Conservation (phyloP, 1,140 invertebrate species). For the Lerema accius region DNA sequence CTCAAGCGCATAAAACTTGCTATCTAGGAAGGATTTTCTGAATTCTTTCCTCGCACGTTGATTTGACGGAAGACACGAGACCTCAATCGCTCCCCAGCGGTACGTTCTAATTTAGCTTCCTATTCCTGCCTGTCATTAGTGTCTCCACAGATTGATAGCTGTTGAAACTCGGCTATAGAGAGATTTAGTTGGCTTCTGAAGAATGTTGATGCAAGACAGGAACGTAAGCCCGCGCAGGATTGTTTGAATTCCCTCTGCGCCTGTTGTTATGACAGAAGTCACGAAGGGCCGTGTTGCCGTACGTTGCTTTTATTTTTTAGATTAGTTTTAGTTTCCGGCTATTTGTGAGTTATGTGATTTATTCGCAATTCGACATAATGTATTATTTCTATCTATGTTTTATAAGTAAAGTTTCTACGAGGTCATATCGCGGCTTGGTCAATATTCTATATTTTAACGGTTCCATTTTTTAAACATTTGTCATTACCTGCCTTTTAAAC, state of each 20-base stretch:
- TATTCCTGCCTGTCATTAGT: constrained; percentile 46
- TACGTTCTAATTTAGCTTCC: constrained; percentile 55
- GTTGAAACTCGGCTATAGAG: not conserved
- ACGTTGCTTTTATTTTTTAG: no score
- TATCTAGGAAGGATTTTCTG: constrained; percentile 22
- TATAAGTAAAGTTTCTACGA: no score
- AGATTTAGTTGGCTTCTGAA: no score
- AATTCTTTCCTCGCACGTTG: constrained; percentile 24
- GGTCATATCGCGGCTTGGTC: no score
- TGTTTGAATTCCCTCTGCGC: not conserved
- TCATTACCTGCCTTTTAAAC: not conserved
- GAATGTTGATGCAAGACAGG: no score
- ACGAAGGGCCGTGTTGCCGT: not conserved
- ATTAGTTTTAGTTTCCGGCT: no score
- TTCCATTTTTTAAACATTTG: no score
- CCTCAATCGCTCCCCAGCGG: constrained; percentile 45
- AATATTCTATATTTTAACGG: no score
- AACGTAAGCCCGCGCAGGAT: no score
- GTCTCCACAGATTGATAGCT: constrained; percentile 18
- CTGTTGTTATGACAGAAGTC: not conserved
- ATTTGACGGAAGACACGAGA: constrained; percentile 33
- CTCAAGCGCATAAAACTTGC: constrained; percentile 14
- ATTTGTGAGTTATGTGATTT: no score
- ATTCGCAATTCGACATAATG: no score
- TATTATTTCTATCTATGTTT: no score